phyloP scores from a whole-genome alignment of 1,140 invertebrate genomes.

The Pseudomyrmex flavicornis region DNA sequence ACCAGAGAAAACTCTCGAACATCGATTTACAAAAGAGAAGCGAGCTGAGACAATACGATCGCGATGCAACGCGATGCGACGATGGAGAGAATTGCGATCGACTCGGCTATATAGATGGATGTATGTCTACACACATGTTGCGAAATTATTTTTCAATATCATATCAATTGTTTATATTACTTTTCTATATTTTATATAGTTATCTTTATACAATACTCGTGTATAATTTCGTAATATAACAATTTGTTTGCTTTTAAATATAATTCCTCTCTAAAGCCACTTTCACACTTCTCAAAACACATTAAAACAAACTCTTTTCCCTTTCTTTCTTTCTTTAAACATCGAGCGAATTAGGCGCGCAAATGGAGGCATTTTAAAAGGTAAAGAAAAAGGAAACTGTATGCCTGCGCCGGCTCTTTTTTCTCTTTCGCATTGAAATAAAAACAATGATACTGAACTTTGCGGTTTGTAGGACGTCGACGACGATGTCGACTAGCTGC shows the following conservation, averaged over 20 bases:
- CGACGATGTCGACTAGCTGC: conserved; percentile 46
- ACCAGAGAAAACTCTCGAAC: conserved; percentile 38
- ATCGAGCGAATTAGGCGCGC: neutral
- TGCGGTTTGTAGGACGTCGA: conserved; percentile 48
- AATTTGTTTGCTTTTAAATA: too few relatives aligned
- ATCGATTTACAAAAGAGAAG: conserved; percentile 42
- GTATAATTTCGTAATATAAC: too few relatives aligned
- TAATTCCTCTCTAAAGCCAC: too few relatives aligned
- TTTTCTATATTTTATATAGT: too few relatives aligned
- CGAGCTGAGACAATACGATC: conserved; percentile 40
- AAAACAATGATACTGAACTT: conserved; percentile 46
- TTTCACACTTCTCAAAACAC: too few relatives aligned
- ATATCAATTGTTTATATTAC: too few relatives aligned
- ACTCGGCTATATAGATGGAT: conserved; percentile 1
- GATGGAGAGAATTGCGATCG: neutral
- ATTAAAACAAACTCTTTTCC: too few relatives aligned
- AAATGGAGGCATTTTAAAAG: neutral
- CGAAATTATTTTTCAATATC: too few relatives aligned
- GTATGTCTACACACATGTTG: neutral
- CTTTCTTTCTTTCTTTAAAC: too few relatives aligned
- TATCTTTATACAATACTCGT: too few relatives aligned
- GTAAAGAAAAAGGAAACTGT: conserved; percentile 55
- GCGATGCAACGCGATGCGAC: conserved; percentile 26
- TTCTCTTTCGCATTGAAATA: neutral
- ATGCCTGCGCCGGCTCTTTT: neutral